phyloP scores from a whole-genome alignment of 2,797 vertebrate genomes.

The Oophaga sylvatica region DNA sequence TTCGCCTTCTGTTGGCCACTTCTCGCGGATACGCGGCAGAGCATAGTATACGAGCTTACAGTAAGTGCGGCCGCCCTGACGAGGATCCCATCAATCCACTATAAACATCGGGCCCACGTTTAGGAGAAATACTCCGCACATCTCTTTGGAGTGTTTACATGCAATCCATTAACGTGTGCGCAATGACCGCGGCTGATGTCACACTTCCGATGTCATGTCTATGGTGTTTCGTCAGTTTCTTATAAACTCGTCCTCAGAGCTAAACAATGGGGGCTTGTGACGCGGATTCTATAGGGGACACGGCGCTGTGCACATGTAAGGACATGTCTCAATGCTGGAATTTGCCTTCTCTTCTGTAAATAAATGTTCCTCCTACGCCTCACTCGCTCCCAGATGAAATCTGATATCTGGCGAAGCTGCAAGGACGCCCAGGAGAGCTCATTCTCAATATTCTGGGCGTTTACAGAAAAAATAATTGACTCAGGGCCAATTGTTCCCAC shows the following conservation, averaged over 20 bases:
- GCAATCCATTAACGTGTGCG: neutral
- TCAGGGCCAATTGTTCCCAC: slow-evolving; percentile 1
- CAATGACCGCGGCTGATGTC: neutral
- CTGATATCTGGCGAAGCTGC: slow-evolving; percentile 28
- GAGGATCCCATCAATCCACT: neutral
- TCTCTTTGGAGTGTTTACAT: neutral
- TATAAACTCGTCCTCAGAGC: neutral
- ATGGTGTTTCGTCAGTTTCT: slow-evolving; percentile 1
- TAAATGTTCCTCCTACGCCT: slow-evolving; percentile 56
- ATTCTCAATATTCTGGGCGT: slow-evolving; percentile 38
- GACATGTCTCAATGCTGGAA: slow-evolving; percentile 57
- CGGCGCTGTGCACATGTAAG: slow-evolving; percentile 44
- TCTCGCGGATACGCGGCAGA: neutral
- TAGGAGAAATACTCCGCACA: neutral
- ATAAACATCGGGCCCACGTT: neutral
- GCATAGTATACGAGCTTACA: neutral
- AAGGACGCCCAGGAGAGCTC: slow-evolving; percentile 36
- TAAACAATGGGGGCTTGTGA: slow-evolving; percentile 45
- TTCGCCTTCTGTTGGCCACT: neutral
- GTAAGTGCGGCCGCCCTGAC: neutral
- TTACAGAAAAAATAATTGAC: slow-evolving; percentile 13
- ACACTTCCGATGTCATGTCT: neutral
- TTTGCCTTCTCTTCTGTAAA: slow-evolving; percentile 56
- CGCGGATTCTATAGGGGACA: slow-evolving; percentile 26
- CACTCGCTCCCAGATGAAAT: slow-evolving; percentile 46